Conservation (phyloP, 2,797 vertebrate species). For the Knipowitschia caucasica region DNA sequence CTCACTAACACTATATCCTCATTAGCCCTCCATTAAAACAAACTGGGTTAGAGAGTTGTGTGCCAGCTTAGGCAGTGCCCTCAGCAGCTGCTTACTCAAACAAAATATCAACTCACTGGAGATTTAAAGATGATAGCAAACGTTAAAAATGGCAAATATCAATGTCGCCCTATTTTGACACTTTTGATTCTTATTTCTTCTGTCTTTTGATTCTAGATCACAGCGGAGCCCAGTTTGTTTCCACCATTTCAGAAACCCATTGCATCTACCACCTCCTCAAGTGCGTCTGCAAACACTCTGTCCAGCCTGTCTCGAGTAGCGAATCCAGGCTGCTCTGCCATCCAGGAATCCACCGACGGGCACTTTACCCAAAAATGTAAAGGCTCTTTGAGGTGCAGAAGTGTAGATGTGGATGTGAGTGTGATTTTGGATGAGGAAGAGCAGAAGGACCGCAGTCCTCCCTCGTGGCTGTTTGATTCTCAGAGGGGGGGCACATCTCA, state of each 20-base stretch:
- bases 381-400: slow-evolving; percentile 43
- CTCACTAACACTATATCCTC: no score
- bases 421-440: slow-evolving; percentile 9
- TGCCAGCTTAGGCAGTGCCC: no score
- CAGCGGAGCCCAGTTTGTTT: slow-evolving; percentile 24
- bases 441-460: slow-evolving; percentile 28
- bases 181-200: neutral
- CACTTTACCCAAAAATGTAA: neutral
- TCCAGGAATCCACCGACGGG: neutral
- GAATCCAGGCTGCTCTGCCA: neutral
- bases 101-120: no score
- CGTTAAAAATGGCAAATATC: no score
- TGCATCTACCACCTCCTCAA: neutral
- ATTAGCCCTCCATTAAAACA: no score
- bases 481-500: neutral
- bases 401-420: neutral
- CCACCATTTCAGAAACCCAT: slow-evolving; percentile 48
- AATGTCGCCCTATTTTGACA: neutral
- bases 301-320: neutral
- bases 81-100: no score
- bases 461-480: slow-evolving; percentile 61
- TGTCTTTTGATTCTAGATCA: neutral
- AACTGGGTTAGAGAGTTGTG: no score
- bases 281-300: neutral
- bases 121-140: no score